Evolutionary conservation across 2,113 vertebrate species (phyloP).

Genomic region (Picathartes gymnocephalus): DNA sequence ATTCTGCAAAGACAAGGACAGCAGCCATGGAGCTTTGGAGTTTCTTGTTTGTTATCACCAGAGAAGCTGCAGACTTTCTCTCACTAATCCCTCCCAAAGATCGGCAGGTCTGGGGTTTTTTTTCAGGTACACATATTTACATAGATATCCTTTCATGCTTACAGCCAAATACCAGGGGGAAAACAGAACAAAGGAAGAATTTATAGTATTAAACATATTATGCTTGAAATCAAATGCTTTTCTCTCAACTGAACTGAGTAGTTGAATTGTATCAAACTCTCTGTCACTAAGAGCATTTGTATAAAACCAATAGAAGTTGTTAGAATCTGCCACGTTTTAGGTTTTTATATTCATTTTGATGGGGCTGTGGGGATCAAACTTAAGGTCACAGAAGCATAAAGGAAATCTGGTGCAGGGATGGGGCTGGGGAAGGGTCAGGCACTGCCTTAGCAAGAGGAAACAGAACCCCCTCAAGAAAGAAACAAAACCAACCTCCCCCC

Average conservation of each 20-base stretch:
- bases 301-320: background rate
- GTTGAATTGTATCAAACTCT: background rate
- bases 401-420: background rate
- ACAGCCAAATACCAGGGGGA: background rate
- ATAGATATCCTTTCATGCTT: background rate
- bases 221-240: background rate
- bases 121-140: background rate
- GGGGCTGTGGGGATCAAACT: background rate
- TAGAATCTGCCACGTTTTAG: background rate
- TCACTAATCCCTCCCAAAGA: background rate
- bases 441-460: background rate
- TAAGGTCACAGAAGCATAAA: background rate
- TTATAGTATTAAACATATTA: background rate
- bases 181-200: background rate
- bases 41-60: background rate
- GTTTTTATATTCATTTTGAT: background rate
- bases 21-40: background rate
- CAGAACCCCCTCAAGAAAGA: background rate
- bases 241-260: background rate
- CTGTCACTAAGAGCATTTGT: background rate
- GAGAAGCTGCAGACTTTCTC: background rate
- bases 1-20: background rate
- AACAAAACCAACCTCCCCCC: background rate
- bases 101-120: background rate
- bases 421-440: background rate